A percentile compares a stretch with the other conserved stretches of the same genome.
Evolutionary conservation across 2,888 invertebrate genomes (phyloP).

Genomic region (Lamproptera curius): DNA sequence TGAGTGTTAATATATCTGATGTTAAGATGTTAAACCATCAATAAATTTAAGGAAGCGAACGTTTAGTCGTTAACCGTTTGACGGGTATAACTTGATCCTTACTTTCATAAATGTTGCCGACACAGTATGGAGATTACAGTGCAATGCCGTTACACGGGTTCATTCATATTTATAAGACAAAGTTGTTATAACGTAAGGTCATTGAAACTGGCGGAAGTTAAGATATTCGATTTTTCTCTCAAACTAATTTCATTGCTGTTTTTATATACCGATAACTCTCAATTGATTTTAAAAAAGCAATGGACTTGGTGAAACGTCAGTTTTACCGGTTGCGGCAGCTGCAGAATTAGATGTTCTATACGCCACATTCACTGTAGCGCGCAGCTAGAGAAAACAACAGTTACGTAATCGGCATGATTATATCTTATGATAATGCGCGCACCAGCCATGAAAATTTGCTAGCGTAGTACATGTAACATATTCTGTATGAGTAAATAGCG

Average conservation of each 20-base stretch:
- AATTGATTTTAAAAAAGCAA: conserved; percentile 1
- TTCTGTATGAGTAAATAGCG: neutral
- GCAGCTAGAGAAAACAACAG: conserved; percentile 10
- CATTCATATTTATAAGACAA: conserved; percentile 13
- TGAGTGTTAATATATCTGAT: neutral
- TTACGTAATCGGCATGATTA: conserved; percentile 13
- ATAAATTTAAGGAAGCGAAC: neutral
- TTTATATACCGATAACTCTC: neutral
- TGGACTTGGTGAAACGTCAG: neutral
- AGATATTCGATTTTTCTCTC: conserved; percentile 11
- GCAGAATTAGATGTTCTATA: neutral
- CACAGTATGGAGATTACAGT: conserved; percentile 5
- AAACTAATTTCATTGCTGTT: neutral
- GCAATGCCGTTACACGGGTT: conserved; percentile 2
- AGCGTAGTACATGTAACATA: conserved; percentile 11
- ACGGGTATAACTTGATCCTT: conserved; percentile 5
- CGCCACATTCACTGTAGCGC: neutral
- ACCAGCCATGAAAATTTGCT: conserved; percentile 12
- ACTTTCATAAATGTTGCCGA: neutral
- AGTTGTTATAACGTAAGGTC: conserved; percentile 8
- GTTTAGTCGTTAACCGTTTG: conserved; percentile 2
- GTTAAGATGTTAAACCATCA: neutral
- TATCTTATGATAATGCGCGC: conserved; percentile 5
- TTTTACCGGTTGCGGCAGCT: neutral
- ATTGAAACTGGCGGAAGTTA: conserved; percentile 11